Base-by-base conservation (phyloP, 1,140 invertebrate species). In the Megathymus violae region DNA sequence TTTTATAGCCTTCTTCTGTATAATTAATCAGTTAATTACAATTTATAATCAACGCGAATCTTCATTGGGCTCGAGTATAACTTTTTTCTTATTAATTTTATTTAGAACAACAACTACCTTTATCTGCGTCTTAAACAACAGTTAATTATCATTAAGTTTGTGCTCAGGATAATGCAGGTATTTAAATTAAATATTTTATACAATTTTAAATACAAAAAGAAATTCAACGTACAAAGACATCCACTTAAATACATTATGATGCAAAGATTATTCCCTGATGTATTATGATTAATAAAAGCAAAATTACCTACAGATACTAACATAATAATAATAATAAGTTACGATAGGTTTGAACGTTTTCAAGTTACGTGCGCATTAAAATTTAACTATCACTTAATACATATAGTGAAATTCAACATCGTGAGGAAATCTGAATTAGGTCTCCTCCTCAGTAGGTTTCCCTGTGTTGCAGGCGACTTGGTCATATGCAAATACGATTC, bases 91-190 rank as follows among this genome's bases (percentile, higher is more conserved):
- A 19, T 62, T 66, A 40, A 13, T 68, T 67, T 73, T 62, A 67
- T 66, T 54, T 38, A 41, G 54, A 62, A 68, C 64, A 68, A 69
- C 56, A 31, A 4, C 27, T 7, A 1, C 54, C 52, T 69, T 76
- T 74, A 80, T 78, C 74, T 59, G 16, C 43, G 78, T 80, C 64
- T 75, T 69, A 74, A 75, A 69, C 38, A 56, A 38, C 56, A 41
- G 48, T 64, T 73, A 79, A 80, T 77, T 74, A 73, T 64, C 47
- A 47, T 46, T 54, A 31, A 56, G 13, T 14, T 44, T 56, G 14
- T 25, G 22, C 52, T 56, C 51, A 54, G 52, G 52, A 56, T 56
- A 56, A 56, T 56, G 40, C 41, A 56, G 52, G 40, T 56, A 40
- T 25, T 34, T 11, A 36, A 36, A 1, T 31, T 31, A 31, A 31